These are phyloP conservation scores for Lepidotrigona ventralis DNA, from an alignment of 1,140 invertebrate species.

Conservation along the genomic window DNA sequence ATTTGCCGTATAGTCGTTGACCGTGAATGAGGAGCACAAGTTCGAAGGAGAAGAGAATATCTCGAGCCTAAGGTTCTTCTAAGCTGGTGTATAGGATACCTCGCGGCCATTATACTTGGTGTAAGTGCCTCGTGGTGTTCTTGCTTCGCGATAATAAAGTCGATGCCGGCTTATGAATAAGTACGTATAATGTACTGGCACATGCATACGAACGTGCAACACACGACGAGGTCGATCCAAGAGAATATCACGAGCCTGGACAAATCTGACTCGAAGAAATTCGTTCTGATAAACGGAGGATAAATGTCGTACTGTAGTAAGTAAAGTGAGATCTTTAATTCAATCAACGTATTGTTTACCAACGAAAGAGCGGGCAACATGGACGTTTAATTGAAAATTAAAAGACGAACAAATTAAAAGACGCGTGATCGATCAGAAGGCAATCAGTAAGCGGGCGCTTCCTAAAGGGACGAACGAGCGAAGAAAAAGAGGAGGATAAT, in stretches of 20 bases:
- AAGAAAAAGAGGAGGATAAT: slow-evolving; percentile 14
- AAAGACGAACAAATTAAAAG: not conserved
- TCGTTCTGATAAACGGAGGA: too few relatives aligned
- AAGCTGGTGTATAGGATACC: slow-evolving; percentile 36
- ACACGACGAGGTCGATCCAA: slow-evolving; percentile 24
- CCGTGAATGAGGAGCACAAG: slow-evolving; percentile 38
- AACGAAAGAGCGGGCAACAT: too few relatives aligned
- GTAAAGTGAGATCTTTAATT: too few relatives aligned
- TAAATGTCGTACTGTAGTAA: too few relatives aligned
- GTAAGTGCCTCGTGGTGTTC: slow-evolving; percentile 46
- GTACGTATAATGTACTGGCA: slow-evolving; percentile 45
- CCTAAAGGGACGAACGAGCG: not conserved
- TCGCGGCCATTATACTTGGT: slow-evolving; percentile 56
- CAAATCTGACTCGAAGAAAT: too few relatives aligned
- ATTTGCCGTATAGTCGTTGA: slow-evolving; percentile 38
- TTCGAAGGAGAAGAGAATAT: slow-evolving; percentile 27
- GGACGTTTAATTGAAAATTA: not conserved
- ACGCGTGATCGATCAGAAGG: slow-evolving; percentile 41
- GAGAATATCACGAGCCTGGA: slow-evolving; percentile 3
- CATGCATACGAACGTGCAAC: slow-evolving; percentile 20
- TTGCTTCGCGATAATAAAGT: slow-evolving; percentile 60
- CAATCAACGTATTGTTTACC: too few relatives aligned
- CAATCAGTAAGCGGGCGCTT: not conserved
- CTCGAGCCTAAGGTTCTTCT: slow-evolving; percentile 30
- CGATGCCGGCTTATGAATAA: slow-evolving; percentile 62